Base-by-base conservation (phyloP, 1,140 invertebrate species). In the Drosophila nikananu region DNA sequence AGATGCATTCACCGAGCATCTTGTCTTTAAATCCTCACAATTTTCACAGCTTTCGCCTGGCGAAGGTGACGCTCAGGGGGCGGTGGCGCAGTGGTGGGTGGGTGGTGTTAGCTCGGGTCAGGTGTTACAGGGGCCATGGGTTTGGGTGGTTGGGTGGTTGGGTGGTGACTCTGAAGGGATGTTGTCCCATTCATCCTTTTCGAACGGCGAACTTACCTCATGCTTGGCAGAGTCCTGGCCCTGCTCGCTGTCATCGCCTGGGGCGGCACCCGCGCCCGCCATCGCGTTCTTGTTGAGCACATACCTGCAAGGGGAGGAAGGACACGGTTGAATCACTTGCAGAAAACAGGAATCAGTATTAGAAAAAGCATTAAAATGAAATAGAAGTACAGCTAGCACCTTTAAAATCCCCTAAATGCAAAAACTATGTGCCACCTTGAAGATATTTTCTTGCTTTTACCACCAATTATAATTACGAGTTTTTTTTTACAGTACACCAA, bases 191-290 rank as follows among this genome's bases (percentile, higher is more conserved):
- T 54, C 60, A 48, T 52, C 10, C 10, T 60, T n/a, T 57, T 25
- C 48, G 52, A 37, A 23, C 48, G 49, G 51, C 32, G 66, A 67
- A 83, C 80, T 86, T 87, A 86, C 83, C 83, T 86, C 83, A 51
- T 86, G 67, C 71, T 86, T 86, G 21, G 55, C 72, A 15, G 76
- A 77, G 48, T 87, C 91, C 68, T 81, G 77, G 37, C 83, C 89
- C 61, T 91, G 80, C 44, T 90, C 89, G 49, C 78, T 90, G 70
- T 74, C 83, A 62, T 92, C 81, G 77, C 81, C 81, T 21, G 74
- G 73, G 67, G 77, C 75, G 51, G 67, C 70, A 35, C 67, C 54
- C 30, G 68, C 13, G 6, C 68, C 62, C 23, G 73, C 35, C 55
- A 48, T 41, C 21, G 84, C 35, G 67, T 78, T 89, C 39, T 89